Conservation (phyloP, 2,888 invertebrate genomes). For the Ryuthela nishihirai region DNA sequence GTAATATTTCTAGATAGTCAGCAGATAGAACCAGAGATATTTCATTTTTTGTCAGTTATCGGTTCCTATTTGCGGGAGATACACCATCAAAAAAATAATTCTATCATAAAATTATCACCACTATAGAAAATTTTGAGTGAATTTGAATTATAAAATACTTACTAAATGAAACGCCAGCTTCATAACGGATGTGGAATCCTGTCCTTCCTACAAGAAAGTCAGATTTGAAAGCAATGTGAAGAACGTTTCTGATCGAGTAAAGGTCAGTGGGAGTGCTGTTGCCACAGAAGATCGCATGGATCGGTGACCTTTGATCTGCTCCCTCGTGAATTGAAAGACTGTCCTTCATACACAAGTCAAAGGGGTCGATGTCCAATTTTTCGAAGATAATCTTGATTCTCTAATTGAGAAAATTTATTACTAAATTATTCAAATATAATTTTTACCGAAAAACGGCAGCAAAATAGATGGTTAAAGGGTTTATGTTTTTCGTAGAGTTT, state of each 20-base stretch:
- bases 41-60: too few species aligned
- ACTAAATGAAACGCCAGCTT: neutral
- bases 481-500: too few species aligned
- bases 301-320: neutral
- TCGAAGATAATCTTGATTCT: conserved; percentile 9
- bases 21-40: too few species aligned
- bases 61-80: too few species aligned
- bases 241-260: neutral
- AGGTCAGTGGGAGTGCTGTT: conserved; percentile 6
- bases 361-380: conserved; percentile 14
- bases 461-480: too few species aligned
- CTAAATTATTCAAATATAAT: too few species aligned
- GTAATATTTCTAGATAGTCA: too few species aligned
- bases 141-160: too few species aligned
- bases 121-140: too few species aligned
- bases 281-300: conserved; percentile 16
- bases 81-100: too few species aligned
- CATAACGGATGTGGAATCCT: conserved; percentile 14
- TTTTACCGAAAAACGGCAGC: too few species aligned
- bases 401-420: conserved; percentile 5
- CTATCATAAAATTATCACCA: too few species aligned
- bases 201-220: conserved; percentile 8
- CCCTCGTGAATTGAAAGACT: conserved; percentile 8
- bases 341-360: conserved; percentile 13
- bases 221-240: conserved; percentile 7